Conservation (phyloP, 1,140 invertebrate species). For the Bombus turneri region DNA sequence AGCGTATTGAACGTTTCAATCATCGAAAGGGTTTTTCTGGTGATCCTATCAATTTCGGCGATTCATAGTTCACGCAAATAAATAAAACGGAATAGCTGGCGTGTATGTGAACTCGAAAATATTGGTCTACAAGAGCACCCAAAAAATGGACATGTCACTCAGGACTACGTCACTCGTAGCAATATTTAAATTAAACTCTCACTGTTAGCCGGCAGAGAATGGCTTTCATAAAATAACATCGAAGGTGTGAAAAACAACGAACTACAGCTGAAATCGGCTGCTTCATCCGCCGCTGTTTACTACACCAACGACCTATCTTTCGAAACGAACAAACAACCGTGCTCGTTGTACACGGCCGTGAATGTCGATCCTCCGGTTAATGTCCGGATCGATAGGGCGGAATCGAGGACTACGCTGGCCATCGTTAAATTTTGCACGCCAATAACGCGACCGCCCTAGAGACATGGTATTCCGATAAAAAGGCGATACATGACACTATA, state of each 20-base stretch:
- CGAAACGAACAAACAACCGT: neutral
- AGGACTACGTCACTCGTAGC: neutral
- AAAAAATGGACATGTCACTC: neutral
- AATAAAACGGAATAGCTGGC: neutral
- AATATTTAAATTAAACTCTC: constrained; percentile 13
- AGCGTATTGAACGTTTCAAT: neutral
- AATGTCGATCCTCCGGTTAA: constrained; percentile 17
- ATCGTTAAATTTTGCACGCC: constrained; percentile 18
- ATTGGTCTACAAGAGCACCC: neutral
- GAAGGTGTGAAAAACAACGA: neutral
- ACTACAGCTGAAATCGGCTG: neutral
- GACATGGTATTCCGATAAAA: constrained; percentile 19
- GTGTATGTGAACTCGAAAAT: neutral
- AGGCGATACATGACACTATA: neutral
- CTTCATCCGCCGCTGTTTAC: neutral
- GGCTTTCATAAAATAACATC: constrained; percentile 1
- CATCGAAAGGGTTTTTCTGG: neutral
- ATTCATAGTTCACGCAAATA: neutral
- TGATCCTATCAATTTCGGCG: neutral
- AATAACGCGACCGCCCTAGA: constrained; percentile 1
- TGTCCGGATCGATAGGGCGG: neutral
- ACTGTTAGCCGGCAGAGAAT: neutral
- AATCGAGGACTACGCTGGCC: neutral
- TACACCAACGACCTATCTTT: neutral
- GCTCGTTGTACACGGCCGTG: neutral